Evolutionary conservation across 2,113 vertebrate genomes (phyloP).

Genomic region (Cephalophus harveyi): DNA sequence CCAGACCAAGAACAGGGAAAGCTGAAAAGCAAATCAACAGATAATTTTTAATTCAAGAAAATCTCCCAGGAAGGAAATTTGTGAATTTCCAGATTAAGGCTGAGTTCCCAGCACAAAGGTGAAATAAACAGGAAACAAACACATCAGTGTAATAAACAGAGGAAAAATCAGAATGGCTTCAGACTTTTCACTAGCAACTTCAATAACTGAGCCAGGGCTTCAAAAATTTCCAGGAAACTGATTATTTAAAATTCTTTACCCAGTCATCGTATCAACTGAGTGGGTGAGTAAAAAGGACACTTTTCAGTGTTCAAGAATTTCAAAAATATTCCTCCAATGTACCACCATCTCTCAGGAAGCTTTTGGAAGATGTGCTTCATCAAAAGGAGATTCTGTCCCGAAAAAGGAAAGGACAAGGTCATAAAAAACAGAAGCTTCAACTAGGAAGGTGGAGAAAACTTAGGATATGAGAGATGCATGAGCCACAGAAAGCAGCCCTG

Average conservation of each 20-base stretch:
- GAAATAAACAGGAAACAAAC: background rate
- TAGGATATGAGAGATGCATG: background rate
- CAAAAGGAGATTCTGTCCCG: background rate
- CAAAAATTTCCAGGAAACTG: background rate
- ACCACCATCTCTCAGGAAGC: background rate
- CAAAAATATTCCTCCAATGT: background rate
- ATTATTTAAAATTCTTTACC: background rate
- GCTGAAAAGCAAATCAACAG: background rate
- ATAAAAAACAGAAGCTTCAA: background rate
- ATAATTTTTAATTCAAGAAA: background rate
- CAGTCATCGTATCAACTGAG: background rate
- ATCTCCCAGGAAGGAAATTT: background rate
- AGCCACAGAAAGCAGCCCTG: background rate
- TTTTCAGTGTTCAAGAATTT: constrained; percentile 10
- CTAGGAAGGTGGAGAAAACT: background rate
- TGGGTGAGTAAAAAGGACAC: background rate
- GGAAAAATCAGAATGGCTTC: background rate
- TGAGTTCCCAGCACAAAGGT: background rate
- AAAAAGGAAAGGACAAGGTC: background rate
- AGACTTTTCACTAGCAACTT: background rate
- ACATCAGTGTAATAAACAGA: background rate
- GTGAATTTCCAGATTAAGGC: background rate
- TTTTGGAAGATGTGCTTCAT: background rate
- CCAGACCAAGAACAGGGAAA: background rate
- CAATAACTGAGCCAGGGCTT: background rate